phyloP scores from a whole-genome alignment of 2,797 vertebrate genomes.

The Tapirus indicus region DNA sequence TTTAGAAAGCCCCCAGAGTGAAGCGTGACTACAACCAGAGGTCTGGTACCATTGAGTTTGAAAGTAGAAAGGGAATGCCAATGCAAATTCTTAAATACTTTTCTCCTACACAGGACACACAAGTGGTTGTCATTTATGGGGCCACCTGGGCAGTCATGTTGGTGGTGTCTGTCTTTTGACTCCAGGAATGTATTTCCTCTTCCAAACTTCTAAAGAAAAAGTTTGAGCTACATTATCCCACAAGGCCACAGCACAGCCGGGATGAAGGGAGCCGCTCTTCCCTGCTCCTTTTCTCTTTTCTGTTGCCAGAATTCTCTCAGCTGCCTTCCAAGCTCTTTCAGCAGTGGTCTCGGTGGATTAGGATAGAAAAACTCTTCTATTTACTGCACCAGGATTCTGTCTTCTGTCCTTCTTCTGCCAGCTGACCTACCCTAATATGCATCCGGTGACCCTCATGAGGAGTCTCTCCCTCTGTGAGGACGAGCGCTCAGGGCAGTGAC shows the following conservation, averaged over 20 bases:
- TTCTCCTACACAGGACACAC: background rate
- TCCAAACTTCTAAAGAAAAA: background rate
- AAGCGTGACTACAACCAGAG: background rate
- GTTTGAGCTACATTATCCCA: background rate
- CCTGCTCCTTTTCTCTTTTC: background rate
- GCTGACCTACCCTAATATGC: background rate
- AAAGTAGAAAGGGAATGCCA: background rate
- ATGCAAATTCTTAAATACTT: background rate
- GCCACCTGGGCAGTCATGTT: background rate
- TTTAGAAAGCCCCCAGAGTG: background rate
- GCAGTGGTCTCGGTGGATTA: background rate
- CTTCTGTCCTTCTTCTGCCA: background rate
- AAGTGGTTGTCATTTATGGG: background rate
- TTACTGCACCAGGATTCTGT: background rate
- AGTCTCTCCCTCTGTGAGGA: background rate
- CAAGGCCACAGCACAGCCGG: background rate
- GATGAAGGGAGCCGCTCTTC: background rate
- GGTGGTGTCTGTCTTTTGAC: background rate
- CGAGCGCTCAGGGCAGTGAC: too few relatives aligned
- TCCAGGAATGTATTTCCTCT: background rate
- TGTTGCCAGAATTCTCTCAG: background rate
- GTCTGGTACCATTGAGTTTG: background rate
- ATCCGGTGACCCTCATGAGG: fast-evolving
- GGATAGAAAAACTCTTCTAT: too few relatives aligned
- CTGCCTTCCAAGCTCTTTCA: background rate